These are phyloP conservation scores for Rhorus exstirpatorius DNA, from an alignment of 2,888 invertebrate species.

Conservation along the genomic window DNA sequence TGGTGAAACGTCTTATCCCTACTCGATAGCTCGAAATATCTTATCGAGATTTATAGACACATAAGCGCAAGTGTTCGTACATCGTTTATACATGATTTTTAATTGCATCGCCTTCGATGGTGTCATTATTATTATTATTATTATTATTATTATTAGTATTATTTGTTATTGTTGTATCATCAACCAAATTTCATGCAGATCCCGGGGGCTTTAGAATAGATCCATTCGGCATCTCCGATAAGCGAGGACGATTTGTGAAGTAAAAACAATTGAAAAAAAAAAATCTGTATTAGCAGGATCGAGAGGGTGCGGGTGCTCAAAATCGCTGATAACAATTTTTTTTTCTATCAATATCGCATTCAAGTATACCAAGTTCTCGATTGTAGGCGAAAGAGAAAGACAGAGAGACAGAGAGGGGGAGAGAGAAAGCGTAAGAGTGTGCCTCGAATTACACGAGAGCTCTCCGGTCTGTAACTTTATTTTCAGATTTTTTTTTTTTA, in stretches of 20 bases:
- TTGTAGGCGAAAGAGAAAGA: constrained; percentile 54
- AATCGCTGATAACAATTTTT: constrained; percentile 63
- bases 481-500: constrained; percentile 83
- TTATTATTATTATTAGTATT: too few species aligned
- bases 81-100: constrained; percentile 51
- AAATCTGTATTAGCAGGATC: constrained; percentile 29
- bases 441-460: constrained; percentile 37
- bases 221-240: constrained; percentile 37
- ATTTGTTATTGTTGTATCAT: constrained; percentile 4
- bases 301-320: constrained; percentile 52
- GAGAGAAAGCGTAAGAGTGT: constrained; percentile 37
- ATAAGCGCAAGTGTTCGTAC: constrained; percentile 42
- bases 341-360: constrained; percentile 59
- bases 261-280: constrained; percentile 26
- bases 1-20: constrained; percentile 26
- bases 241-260: constrained; percentile 27
- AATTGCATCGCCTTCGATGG: constrained; percentile 3
- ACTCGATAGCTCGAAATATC: constrained; percentile 56
- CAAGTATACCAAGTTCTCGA: constrained; percentile 53
- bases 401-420: constrained; percentile 51
- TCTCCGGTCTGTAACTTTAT: constrained; percentile 81
- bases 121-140: constrained; percentile 42
- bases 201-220: constrained; percentile 18
- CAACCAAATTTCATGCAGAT: constrained; percentile 42
- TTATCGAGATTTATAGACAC: constrained; percentile 65